Percentiles rank a stretch among this genome's conserved stretches.
phyloP scores from a whole-genome alignment of 1,140 invertebrate genomes.

The Ceratosolen solmsi region DNA sequence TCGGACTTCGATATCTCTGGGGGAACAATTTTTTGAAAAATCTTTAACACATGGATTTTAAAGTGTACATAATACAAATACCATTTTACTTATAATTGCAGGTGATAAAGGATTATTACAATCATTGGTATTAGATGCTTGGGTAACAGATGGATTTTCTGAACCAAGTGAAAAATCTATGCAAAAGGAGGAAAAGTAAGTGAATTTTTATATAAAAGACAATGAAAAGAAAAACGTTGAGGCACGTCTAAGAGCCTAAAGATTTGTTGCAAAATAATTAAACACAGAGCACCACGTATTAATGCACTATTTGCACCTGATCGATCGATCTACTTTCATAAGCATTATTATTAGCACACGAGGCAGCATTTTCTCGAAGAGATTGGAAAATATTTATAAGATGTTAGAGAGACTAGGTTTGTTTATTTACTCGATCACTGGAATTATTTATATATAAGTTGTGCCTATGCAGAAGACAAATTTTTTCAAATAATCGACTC shows the following conservation, averaged over 20 bases:
- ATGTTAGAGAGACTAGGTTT: background rate
- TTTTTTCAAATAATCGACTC: background rate
- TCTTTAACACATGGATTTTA: too few relatives aligned
- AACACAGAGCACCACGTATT: constrained; percentile 47
- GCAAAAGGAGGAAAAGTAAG: constrained; percentile 67
- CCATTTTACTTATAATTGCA: constrained; percentile 59
- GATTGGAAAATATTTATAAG: constrained; percentile 6
- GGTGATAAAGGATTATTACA: constrained; percentile 88
- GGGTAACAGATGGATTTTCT: constrained; percentile 83
- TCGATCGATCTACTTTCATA: constrained; percentile 27
- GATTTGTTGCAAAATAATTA: constrained; percentile 40
- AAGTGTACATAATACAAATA: too few relatives aligned
- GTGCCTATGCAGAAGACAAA: too few relatives aligned
- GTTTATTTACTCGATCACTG: background rate
- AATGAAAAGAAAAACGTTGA: constrained; percentile 48
- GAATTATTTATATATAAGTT: background rate
- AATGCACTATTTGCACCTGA: constrained; percentile 44
- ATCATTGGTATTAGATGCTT: constrained; percentile 86
- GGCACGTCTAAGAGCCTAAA: constrained; percentile 55
- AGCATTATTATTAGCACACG: background rate
- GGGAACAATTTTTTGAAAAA: too few relatives aligned
- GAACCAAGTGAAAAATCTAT: constrained; percentile 73
- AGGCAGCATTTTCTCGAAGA: background rate
- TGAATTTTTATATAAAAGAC: constrained; percentile 24
- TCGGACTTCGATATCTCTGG: too few relatives aligned